Evolutionary conservation across 2,888 invertebrate species (phyloP).

Genomic region (Hypselothyrea guttata): DNA sequence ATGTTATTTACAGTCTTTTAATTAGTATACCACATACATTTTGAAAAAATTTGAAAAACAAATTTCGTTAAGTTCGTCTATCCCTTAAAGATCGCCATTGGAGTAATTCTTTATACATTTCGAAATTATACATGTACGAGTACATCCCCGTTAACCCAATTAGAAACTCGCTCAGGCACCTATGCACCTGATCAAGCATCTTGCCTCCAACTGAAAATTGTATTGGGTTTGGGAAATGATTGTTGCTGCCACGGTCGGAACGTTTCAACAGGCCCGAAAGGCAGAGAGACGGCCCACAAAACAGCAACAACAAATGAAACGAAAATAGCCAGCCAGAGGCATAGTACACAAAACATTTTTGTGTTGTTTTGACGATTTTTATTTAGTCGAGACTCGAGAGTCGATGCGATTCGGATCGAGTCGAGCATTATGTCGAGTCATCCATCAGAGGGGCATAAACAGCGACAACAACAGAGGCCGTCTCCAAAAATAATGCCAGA

Average conservation of each 20-base stretch:
- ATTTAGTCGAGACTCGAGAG: conserved; percentile 3
- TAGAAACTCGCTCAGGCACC: conserved; percentile 2
- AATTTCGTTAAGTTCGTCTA: too few species aligned
- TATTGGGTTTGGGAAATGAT: too few species aligned
- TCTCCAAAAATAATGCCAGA: conserved; percentile 64
- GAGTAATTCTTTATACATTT: too few species aligned
- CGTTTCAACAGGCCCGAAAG: conserved; percentile 30
- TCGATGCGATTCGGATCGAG: conserved; percentile 15
- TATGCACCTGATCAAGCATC: conserved; percentile 39
- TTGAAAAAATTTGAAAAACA: too few species aligned
- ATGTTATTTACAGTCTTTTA: too few species aligned
- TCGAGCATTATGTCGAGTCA: conserved; percentile 43
- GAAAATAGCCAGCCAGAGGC: conserved; percentile 35
- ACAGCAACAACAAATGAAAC: neutral
- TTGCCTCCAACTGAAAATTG: conserved; percentile 42
- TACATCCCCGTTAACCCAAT: conserved; percentile 4
- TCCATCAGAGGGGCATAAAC: conserved; percentile 47
- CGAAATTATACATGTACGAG: too few species aligned
- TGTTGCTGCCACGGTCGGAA: conserved; percentile 12
- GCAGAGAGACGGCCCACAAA: conserved; percentile 2
- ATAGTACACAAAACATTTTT: conserved; percentile 19
- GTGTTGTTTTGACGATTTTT: conserved; percentile 42
- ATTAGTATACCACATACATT: too few species aligned
- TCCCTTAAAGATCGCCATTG: too few species aligned
- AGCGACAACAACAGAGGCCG: conserved; percentile 38